Base-by-base conservation (phyloP, 1,140 invertebrate species). In the Leptonema lineaticorne region DNA sequence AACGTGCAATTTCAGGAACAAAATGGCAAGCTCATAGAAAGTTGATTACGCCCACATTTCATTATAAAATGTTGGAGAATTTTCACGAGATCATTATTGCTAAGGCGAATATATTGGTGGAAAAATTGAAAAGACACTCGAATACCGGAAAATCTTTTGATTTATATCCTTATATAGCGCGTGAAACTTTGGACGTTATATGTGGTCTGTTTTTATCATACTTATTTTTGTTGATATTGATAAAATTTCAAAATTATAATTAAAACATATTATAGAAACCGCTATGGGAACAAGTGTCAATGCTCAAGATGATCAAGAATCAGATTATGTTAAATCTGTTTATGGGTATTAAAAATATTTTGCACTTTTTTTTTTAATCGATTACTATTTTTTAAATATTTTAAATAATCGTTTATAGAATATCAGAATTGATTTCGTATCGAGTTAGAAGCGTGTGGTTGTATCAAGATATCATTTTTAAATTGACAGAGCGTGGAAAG, bases 21-120 rank as follows among this genome's bases (percentile, higher is more conserved):
- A 89, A 89, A 78, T 93, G 91, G 91, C 82, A 83, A 27, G 71
- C 69, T 0, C 77, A 88, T 41, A 79, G 92, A 11, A 90, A 90
- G 76, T 75, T 93, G 41, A 75, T 93, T 4, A 92, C 92, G 0
- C 89, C 92, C 2, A 88, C 89, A 0, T 93, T 93, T 74, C 91
- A 93, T 77, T 91, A 89, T 75, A 85, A 85, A 68, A 88, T 93
- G 24, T 75, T 92, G 5, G 85, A 90, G 60, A 82, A 87, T 62
- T 93, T 92, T 74, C 70, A 90, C 2, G 81, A 85, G 6, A 83
- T 77, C 65, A 89, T 72, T 58, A 78, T 70, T 27, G 78, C 64
- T 69, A 85, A 75, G 76, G 74, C 78, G 1, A 29, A 69, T n/a
- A 75, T 78, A 69, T 84, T 92, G 70, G 86, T 89, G 68, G 82